Evolutionary conservation across 1,140 invertebrate species (phyloP).

Genomic region (Helicoverpa zea): DNA sequence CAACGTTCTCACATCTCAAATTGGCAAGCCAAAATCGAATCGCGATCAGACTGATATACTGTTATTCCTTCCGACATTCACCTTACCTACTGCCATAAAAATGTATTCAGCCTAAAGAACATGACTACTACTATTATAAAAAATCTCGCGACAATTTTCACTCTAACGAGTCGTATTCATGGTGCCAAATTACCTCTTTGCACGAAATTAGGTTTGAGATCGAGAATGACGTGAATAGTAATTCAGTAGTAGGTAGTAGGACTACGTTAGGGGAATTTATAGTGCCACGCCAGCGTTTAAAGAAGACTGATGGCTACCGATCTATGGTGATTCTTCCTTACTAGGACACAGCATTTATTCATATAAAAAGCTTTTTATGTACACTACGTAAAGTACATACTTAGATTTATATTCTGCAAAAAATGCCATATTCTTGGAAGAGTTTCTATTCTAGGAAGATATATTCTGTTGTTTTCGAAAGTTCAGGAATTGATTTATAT

Average conservation of each 20-base stretch:
- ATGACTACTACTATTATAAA: background rate
- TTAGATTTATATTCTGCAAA: constrained; percentile 23
- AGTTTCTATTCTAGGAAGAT: background rate
- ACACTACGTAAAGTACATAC: background rate
- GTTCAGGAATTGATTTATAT: constrained; percentile 8
- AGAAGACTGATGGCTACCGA: constrained; percentile 19
- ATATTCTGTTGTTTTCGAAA: background rate
- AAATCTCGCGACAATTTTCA: constrained; percentile 7
- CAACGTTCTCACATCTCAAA: background rate
- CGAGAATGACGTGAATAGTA: background rate
- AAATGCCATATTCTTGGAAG: constrained; percentile 8
- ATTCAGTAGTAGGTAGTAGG: background rate
- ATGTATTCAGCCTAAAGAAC: constrained; percentile 14
- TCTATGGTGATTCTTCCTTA: background rate
- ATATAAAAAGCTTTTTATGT: constrained; percentile 3
- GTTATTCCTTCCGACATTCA: constrained; percentile 39
- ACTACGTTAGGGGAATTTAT: constrained; percentile 1
- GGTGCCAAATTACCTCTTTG: background rate
- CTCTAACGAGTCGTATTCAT: constrained; percentile 33
- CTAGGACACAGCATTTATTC: background rate
- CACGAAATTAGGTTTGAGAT: constrained; percentile 3
- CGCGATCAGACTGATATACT: constrained; percentile 26
- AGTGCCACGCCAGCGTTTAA: background rate
- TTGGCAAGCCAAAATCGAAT: constrained; percentile 21
- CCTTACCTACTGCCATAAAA: constrained; percentile 34